These are phyloP conservation scores for Orussus abietinus DNA, from an alignment of 1,140 invertebrate genomes.

Conservation along the genomic window DNA sequence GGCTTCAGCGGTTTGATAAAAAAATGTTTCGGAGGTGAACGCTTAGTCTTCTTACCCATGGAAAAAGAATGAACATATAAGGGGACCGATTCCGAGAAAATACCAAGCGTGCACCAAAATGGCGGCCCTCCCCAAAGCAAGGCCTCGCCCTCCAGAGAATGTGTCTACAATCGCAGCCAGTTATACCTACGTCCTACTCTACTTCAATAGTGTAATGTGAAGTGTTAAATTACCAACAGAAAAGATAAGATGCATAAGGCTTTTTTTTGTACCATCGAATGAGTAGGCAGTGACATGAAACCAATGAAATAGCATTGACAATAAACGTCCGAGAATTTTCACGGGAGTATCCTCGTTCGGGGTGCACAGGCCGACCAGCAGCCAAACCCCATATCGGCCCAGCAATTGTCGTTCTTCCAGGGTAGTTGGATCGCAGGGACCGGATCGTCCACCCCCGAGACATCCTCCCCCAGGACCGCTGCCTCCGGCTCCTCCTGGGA, in stretches of 20 bases:
- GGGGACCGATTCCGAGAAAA: no score
- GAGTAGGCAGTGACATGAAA: slow-evolving; percentile 96
- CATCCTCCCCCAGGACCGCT: slow-evolving; percentile 14
- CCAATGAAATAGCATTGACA: slow-evolving; percentile 98
- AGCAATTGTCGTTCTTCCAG: slow-evolving; percentile 83
- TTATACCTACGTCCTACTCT: slow-evolving; percentile 27
- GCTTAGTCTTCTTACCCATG: no score
- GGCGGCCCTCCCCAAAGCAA: no score
- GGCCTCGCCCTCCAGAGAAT: no score
- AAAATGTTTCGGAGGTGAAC: no score
- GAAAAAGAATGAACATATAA: no score
- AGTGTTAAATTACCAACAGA: slow-evolving; percentile 54
- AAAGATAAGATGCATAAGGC: slow-evolving; percentile 54
- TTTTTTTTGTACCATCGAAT: slow-evolving; percentile 78
- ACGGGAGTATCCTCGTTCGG: slow-evolving; percentile 79
- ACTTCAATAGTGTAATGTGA: slow-evolving; percentile 34
- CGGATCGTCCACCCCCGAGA: slow-evolving; percentile 40
- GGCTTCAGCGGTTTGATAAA: no score
- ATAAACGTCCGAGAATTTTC: slow-evolving; percentile 84
- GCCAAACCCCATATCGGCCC: slow-evolving; percentile 94
- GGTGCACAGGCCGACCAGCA: slow-evolving; percentile 90
- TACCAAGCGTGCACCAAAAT: no score
- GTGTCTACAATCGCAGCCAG: slow-evolving; percentile 31
- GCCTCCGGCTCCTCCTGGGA: slow-evolving; percentile 30
- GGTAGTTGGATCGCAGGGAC: slow-evolving; percentile 45